Evolutionary conservation across 2,797 vertebrate genomes (phyloP).

Genomic region (Smutsia gigantea): DNA sequence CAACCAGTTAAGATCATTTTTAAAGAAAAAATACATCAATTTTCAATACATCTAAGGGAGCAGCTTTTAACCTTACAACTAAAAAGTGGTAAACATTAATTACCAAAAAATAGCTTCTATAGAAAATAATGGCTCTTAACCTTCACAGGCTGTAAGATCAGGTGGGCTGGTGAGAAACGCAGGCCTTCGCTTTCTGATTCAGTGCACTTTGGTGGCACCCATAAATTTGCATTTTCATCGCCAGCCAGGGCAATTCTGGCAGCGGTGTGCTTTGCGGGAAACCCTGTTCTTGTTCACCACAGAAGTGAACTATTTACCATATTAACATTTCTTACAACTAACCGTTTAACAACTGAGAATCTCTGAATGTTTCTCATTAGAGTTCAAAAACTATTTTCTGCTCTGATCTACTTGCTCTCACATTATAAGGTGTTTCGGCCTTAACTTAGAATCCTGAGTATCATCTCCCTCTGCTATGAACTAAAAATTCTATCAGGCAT

Average conservation of each 20-base stretch:
- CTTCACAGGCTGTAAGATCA: background rate
- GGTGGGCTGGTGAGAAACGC: background rate
- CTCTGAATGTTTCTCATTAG: background rate
- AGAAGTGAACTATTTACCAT: background rate
- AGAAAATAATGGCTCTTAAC: background rate
- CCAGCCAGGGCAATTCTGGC: background rate
- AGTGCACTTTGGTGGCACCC: too few species aligned
- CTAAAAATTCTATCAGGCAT: background rate
- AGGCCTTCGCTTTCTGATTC: background rate
- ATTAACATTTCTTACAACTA: background rate
- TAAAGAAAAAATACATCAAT: background rate
- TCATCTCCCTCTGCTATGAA: background rate
- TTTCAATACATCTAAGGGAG: slow-evolving; percentile 19
- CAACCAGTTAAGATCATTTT: background rate
- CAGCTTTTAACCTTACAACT: background rate
- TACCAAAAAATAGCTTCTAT: background rate
- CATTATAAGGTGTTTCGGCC: background rate
- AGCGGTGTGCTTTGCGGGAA: background rate
- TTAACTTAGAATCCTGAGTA: background rate
- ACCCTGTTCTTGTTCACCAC: background rate
- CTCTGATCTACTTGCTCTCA: background rate
- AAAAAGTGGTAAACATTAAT: slow-evolving; percentile 4
- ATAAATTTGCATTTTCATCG: background rate
- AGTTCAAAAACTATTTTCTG: background rate
- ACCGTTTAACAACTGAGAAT: background rate